phyloP scores from a whole-genome alignment of 1,140 invertebrate genomes.

The Hirudo medicinalis region DNA sequence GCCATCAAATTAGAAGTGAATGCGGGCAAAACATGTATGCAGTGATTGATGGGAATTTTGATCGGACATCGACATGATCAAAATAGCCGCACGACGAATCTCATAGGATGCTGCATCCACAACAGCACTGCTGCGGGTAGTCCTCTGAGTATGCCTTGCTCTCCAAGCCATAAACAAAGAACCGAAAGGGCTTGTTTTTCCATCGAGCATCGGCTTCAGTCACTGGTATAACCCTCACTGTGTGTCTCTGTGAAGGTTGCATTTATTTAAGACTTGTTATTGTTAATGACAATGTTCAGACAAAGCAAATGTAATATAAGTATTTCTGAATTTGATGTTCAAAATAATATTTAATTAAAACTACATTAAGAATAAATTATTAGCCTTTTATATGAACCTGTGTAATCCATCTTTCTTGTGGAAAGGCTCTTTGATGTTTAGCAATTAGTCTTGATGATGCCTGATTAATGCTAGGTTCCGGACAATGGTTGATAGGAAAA shows the following conservation, averaged over 20 bases:
- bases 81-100: background rate
- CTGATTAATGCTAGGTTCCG: slow-evolving; percentile 45
- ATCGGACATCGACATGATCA: too few relatives aligned
- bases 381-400: slow-evolving; percentile 33
- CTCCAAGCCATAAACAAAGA: slow-evolving; percentile 35
- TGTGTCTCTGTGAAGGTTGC: slow-evolving; percentile 27
- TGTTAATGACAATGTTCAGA: too few relatives aligned
- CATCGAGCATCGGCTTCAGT: slow-evolving; percentile 31
- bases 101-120: slow-evolving; percentile 32
- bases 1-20: too few relatives aligned
- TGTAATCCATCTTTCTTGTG: slow-evolving; percentile 38
- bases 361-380: background rate
- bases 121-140: slow-evolving; percentile 37
- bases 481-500: slow-evolving; percentile 44
- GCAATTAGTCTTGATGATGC: slow-evolving; percentile 44
- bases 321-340: too few relatives aligned
- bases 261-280: background rate
- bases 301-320: too few relatives aligned
- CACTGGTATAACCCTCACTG: slow-evolving; percentile 31
- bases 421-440: slow-evolving; percentile 36
- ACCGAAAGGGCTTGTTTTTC: slow-evolving; percentile 28
- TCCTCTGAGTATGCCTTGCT: slow-evolving; percentile 32
- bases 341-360: too few relatives aligned
- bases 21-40: too few relatives aligned
- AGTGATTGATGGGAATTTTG: too few relatives aligned